Evolutionary conservation across 2,113 vertebrate genomes (phyloP), one percentile per base, ranked within the genome.

Genomic region (Gambusia affinis): DNA sequence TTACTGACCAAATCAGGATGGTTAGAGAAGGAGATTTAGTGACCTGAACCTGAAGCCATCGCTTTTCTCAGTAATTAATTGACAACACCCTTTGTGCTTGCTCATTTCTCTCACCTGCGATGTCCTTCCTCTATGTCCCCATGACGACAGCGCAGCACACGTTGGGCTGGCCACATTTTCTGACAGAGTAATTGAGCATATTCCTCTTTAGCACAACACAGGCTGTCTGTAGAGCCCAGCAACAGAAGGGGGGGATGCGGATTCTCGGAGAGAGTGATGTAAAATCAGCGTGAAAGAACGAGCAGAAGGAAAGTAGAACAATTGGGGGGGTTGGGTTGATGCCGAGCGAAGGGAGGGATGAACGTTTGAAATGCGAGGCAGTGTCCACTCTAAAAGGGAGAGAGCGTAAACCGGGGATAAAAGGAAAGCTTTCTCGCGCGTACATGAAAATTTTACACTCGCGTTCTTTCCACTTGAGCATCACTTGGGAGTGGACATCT

Each of bases 171-270:
- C 66, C n/a, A 17, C 75, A 6, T 85, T 66, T 17, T 74, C 73
- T 85, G 90, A 90, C 88, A 88, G 81, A 87, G 80, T 85, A 85
- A 91, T 86, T 37, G 77, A 80, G 75, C 70, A 76, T 85, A 87
- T 85, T 75, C 51, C 70, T 81, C 51, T 78, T n/a, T 62, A 78
- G 75, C 73, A 64, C 64, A 77, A 64, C 27, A 31, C 70, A 66
- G 67, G 14, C 64, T 61, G 70, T 70, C 66, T 47, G 22, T 37
- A 72, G 47, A 54, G 47, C 64, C 64, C 2, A 11, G 30, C 42
- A 67, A 2, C 37, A 63, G 72, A 60, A 79, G 65, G 64, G 60
- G 74, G 42, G 72, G 69, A 67, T 70, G 76, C 80, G 78, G 33
- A 65, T 60, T 60, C 14, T 14, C 3, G 4, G 15, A 7, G 51